Evolutionary conservation across 1,140 invertebrate genomes (phyloP).

Genomic region (Lerema accius): DNA sequence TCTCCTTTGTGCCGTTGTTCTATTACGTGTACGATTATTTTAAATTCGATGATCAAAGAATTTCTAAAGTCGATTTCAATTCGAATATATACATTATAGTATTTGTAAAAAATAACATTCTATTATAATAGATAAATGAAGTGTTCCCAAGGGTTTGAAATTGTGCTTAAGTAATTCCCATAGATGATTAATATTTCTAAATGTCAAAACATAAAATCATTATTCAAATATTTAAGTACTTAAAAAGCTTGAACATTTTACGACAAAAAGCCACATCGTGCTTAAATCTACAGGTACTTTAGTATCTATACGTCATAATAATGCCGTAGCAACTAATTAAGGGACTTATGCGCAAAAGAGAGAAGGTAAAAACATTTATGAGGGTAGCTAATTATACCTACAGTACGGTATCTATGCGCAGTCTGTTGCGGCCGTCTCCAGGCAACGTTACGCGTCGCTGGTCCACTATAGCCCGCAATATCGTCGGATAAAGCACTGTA

Average conservation of each 20-base stretch:
- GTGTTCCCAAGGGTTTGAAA: too few relatives aligned
- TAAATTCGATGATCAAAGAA: too few relatives aligned
- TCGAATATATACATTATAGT: too few relatives aligned
- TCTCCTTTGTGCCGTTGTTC: background rate
- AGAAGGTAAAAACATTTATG: conserved; percentile 41
- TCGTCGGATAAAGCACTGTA: conserved; percentile 26
- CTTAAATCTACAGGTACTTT: background rate
- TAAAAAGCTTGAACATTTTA: too few relatives aligned
- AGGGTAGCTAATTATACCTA: conserved; percentile 22
- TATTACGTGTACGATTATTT: background rate
- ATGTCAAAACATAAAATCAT: too few relatives aligned
- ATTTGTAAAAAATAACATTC: too few relatives aligned
- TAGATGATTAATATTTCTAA: too few relatives aligned
- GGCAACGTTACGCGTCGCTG: conserved; percentile 44
- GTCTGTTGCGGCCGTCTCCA: conserved; percentile 45
- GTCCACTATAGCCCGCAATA: conserved; percentile 29
- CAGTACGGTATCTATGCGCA: conserved; percentile 39
- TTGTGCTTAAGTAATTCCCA: too few relatives aligned
- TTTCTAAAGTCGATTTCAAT: too few relatives aligned
- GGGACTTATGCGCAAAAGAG: conserved; percentile 51
- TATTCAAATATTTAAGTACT: too few relatives aligned
- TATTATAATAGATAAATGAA: too few relatives aligned
- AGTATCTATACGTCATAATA: conserved; percentile 9
- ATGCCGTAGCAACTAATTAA: conserved; percentile 21
- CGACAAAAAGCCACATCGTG: background rate